phyloP scores from a whole-genome alignment of 2,888 invertebrate species.

The Eristalinus aeneus region DNA sequence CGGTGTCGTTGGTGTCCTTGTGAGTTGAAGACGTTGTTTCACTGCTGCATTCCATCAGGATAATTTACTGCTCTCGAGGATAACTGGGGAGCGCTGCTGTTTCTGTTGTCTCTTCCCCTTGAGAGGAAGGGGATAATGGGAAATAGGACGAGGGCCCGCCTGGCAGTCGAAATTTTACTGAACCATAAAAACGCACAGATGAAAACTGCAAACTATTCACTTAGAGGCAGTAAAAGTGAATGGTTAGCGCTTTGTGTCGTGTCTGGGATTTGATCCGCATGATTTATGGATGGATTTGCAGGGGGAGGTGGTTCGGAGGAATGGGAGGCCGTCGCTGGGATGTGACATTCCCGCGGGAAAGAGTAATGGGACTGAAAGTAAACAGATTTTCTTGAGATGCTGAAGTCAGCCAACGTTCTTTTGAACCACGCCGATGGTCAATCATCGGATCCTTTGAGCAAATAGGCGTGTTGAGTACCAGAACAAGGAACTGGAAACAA shows the following conservation, averaged over 20 bases:
- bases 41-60: slow-evolving; percentile 48
- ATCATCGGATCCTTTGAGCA: too few relatives aligned
- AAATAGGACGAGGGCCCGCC: too few relatives aligned
- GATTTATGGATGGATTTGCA: background rate
- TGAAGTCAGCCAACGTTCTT: too few relatives aligned
- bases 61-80: slow-evolving; percentile 41
- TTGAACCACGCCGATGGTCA: too few relatives aligned
- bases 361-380: too few relatives aligned
- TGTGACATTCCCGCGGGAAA: background rate
- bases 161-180: too few relatives aligned
- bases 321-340: background rate
- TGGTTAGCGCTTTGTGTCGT: background rate
- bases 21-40: slow-evolving; percentile 43
- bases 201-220: slow-evolving; percentile 29
- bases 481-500: too few relatives aligned
- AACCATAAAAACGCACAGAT: too few relatives aligned
- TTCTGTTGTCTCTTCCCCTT: slow-evolving; percentile 7
- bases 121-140: too few relatives aligned
- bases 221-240: slow-evolving; percentile 4
- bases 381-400: too few relatives aligned
- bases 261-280: background rate
- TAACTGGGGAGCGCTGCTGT: background rate
- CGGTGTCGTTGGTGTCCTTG: background rate
- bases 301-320: background rate
- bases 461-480: too few relatives aligned